These are phyloP conservation scores for Osedax fenrisi DNA, from an alignment of 2,888 invertebrate genomes.

Conservation along the genomic window DNA sequence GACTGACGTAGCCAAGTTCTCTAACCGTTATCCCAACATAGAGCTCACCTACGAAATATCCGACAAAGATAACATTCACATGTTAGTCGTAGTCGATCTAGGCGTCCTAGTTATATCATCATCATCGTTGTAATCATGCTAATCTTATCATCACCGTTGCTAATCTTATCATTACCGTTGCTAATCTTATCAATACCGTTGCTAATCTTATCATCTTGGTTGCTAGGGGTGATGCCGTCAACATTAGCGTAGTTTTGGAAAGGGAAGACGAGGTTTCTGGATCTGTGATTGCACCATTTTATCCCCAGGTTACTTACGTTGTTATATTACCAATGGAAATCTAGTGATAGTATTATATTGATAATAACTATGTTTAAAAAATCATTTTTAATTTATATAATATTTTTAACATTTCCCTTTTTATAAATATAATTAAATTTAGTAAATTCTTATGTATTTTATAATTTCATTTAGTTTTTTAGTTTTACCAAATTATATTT, in stretches of 20 bases:
- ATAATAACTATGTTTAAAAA: background rate
- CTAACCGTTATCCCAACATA: conserved; percentile 95
- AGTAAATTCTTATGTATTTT: no score
- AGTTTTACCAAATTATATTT: no score
- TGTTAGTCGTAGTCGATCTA: conserved; percentile 39
- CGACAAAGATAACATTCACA: conserved; percentile 63
- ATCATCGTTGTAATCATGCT: no score
- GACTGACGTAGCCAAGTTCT: conserved; percentile 95
- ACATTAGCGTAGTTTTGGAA: conserved; percentile 78
- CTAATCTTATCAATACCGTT: no score
- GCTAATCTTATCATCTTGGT: no score
- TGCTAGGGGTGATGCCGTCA: conserved; percentile 56
- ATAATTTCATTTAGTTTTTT: no score
- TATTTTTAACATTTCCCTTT: background rate
- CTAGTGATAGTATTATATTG: no score
- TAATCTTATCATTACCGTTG: no score
- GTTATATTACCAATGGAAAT: no score
- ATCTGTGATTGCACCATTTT: conserved; percentile 93
- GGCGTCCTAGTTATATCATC: no score
- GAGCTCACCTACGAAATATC: conserved; percentile 82
- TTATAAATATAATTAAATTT: no score
- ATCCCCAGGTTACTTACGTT: conserved; percentile 70
- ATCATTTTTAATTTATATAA: background rate
- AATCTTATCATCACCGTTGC: no score
- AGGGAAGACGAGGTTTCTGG: conserved; percentile 91